Conservation (phyloP, 1,140 invertebrate genomes). For the Drosophila aff. region DNA sequence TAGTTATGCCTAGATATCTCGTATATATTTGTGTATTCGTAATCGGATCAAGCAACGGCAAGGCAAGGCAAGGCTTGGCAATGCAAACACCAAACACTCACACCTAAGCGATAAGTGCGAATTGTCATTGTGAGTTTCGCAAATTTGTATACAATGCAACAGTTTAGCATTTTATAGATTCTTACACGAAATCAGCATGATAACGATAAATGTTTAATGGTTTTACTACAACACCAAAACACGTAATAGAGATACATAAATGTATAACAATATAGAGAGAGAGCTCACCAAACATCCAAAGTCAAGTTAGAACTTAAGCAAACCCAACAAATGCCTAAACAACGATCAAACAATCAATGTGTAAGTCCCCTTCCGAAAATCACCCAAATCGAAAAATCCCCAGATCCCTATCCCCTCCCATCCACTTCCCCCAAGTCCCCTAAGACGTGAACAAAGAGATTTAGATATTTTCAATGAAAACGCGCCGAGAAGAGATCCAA, state of each 20-base stretch:
- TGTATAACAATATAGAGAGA: slow-evolving; percentile 22
- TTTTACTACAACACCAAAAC: slow-evolving; percentile 44
- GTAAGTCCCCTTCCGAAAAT: slow-evolving; percentile 22
- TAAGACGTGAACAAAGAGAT: slow-evolving; percentile 66
- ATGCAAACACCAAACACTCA: slow-evolving; percentile 5
- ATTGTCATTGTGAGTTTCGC: slow-evolving; percentile 37
- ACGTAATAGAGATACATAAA: slow-evolving; percentile 39
- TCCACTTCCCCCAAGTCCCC: slow-evolving; percentile 30
- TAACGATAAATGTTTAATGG: slow-evolving; percentile 48
- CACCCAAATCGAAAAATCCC: slow-evolving; percentile 11
- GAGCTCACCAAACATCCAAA: slow-evolving; percentile 36
- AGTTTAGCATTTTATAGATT: slow-evolving; percentile 52
- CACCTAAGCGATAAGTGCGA: slow-evolving; percentile 29
- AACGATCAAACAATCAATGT: slow-evolving; percentile 50
- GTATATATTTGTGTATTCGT: slow-evolving; percentile 29
- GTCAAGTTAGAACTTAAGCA: slow-evolving; percentile 44
- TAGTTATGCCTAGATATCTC: slow-evolving; percentile 24
- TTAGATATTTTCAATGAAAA: slow-evolving; percentile 52
- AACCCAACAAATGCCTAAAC: slow-evolving; percentile 32
- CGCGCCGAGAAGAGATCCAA: slow-evolving; percentile 2
- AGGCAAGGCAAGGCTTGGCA: slow-evolving; percentile 5
- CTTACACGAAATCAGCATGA: slow-evolving; percentile 38
- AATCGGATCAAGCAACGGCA: slow-evolving; percentile 18
- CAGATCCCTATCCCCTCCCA: slow-evolving; percentile 9
- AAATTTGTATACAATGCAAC: slow-evolving; percentile 39